Evolutionary conservation across 2,113 vertebrate species (phyloP), one percentile per base, ranked within the genome.

Genomic region (Cryptomyrus ogoouensis): DNA sequence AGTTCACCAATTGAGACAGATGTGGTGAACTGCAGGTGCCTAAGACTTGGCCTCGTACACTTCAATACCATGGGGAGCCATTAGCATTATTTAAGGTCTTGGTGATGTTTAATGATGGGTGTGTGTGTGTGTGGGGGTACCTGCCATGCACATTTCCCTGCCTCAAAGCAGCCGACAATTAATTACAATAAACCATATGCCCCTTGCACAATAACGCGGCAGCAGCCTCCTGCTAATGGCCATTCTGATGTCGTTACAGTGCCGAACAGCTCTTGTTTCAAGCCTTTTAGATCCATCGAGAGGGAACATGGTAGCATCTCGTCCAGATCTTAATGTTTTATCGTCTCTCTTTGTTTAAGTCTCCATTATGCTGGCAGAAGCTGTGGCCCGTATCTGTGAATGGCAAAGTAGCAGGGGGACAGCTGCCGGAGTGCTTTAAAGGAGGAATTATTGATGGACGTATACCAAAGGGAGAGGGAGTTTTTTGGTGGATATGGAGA

Each of bases 191-290:
- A 84, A 53, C 84, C 50, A 90, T 88, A 90, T 91, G 90, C 90
- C 91, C 91, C 90, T 91, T 84, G 91, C 83, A 93, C 92, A 92
- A 91, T 92, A 92, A 91, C 91, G 84, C 92, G 92, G 94, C 94
- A 94, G 94, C 87, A 88, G 39, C 77, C 91, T 90, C 88, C 91
- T 91, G 91, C 92, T 94, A 94, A 95, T 94, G 93, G 93, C 90
- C 83, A 91, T 91, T 93, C 92, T 91, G 88, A 93, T 93, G 91
- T 91, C 90, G 88, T 93, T 87, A 91, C 90, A 86, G 90, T 91
- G 90, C 91, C 92, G 90, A 91, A 91, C 17, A 10, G 88, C 74
- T 93, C 90, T 91, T 93, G 92, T 94, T 93, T 94, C 95, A 91
- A 95, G 91, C 93, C 91, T 92, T 91, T 93, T 92, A 92, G 91